Percentiles rank a stretch among this genome's conserved stretches.
phyloP scores from a whole-genome alignment of 2,797 vertebrate genomes.

The Scyliorhinus canicula region DNA sequence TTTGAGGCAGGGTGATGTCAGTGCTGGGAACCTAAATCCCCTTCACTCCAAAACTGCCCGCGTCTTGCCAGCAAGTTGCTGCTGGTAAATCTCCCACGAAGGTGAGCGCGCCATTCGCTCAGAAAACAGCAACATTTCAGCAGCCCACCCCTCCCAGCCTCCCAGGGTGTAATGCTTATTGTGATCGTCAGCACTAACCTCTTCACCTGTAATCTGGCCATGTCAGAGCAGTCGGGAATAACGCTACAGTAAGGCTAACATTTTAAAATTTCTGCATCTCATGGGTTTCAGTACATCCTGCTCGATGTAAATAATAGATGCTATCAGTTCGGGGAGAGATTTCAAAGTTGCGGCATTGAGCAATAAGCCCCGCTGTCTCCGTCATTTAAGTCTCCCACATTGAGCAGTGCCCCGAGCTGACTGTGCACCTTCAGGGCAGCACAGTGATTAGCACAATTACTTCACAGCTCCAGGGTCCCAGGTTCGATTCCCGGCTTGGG shows the following conservation, averaged over 20 bases:
- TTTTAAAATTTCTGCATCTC: neutral
- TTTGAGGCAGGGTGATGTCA: neutral
- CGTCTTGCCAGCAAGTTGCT: neutral
- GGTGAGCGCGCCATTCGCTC: neutral
- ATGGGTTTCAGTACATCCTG: neutral
- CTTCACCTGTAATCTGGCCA: neutral
- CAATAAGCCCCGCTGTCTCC: neutral
- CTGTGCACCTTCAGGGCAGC: too few species aligned
- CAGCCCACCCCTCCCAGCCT: too few species aligned
- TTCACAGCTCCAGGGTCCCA: too few species aligned
- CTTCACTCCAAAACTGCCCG: neutral
- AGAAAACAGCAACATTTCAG: neutral
- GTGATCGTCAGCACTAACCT: too few species aligned
- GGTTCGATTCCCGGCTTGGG: too few species aligned
- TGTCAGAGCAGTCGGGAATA: neutral
- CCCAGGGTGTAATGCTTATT: too few species aligned
- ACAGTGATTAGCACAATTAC: too few species aligned
- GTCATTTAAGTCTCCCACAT: neutral
- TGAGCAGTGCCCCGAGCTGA: too few species aligned
- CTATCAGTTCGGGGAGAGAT: neutral
- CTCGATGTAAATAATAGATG: neutral
- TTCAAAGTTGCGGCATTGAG: neutral
- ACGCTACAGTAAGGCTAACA: neutral
- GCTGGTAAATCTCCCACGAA: neutral
- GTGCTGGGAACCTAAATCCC: neutral